Evolutionary conservation across 2,797 vertebrate species (phyloP), one percentile per base, ranked within the genome.

Genomic region (Uromys caudimaculatus): DNA sequence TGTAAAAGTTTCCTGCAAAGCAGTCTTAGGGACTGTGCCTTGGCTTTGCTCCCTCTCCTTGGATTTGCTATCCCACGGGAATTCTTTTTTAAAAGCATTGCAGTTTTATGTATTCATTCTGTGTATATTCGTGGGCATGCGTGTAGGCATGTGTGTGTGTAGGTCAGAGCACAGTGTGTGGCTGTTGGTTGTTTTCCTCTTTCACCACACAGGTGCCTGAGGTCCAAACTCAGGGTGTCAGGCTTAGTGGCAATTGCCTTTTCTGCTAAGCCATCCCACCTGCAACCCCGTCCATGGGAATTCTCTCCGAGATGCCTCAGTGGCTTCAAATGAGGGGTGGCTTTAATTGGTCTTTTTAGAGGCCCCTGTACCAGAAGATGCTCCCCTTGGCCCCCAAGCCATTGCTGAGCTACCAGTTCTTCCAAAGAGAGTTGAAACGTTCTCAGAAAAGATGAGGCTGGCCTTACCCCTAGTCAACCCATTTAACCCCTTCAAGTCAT

Each of bases 371-470:
- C n/a, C 81, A 64, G 24, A 64, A 71, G 47, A 38, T 24, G 21
- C 2, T 19, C 27, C 24, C 35, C 27, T 13, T 71, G n/a, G 19
- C 3, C 56, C 24, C 3, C 38, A 58, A 44, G 54, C 12, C 7
- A 27, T 6, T 52, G 44, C 64, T 35, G 62, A 84, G 21, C 29
- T 32, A 58, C 44, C 35, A 52, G 38, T 50, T 38, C 0, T 16
- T 79, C 6, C 1, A 54, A 58, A 5, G 9, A 77, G 41, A 38
- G 6, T 71, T 71, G 47, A 67, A 92, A 38, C 89, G 44, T 82
- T 92, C 84, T 96, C 32, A 54, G 76, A 90, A 90, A 89, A 89
- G 76, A 88, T 41, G 82, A 84, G 62, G 32, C 60, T 62, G 13
- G 24, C 16, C 32, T 90, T 47, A 76, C 13, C 47, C 56, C 93